These are phyloP conservation scores for Eupithecia dodoneata DNA, from an alignment of 2,888 invertebrate genomes.

Conservation along the genomic window DNA sequence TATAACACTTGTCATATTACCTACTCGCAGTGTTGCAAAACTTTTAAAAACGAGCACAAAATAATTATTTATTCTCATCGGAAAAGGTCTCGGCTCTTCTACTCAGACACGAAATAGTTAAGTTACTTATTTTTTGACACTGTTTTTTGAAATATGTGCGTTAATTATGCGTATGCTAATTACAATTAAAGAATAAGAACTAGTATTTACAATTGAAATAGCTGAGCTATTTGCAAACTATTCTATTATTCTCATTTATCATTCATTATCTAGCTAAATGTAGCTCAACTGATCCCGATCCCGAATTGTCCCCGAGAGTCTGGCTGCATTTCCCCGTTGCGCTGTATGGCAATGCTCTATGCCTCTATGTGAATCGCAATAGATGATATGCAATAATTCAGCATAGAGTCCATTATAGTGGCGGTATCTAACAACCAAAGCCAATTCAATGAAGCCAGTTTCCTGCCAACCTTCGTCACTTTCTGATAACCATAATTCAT, in stretches of 20 bases:
- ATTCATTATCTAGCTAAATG: too few species aligned
- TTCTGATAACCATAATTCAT: constrained; percentile 51
- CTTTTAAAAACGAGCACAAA: constrained; percentile 9
- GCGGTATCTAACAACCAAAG: not conserved
- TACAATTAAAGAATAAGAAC: too few species aligned
- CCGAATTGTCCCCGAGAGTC: too few species aligned
- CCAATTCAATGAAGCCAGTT: constrained; percentile 4
- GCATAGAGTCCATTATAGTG: not conserved
- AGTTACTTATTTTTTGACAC: not conserved
- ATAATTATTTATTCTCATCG: constrained; percentile 19
- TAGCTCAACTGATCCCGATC: too few species aligned
- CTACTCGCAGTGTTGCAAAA: constrained; percentile 14
- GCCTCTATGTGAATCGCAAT: not conserved
- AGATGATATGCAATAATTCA: not conserved
- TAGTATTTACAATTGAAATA: too few species aligned
- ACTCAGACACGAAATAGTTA: not conserved
- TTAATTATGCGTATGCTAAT: too few species aligned
- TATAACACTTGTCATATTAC: constrained; percentile 18
- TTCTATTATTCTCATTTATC: too few species aligned
- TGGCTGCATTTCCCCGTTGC: too few species aligned
- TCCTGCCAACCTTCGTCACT: constrained; percentile 30
- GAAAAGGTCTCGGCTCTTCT: not conserved
- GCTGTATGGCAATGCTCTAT: not conserved
- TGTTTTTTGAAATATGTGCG: not conserved
- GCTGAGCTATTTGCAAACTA: too few species aligned